Base-by-base conservation (phyloP, 1,140 invertebrate genomes). In the Polyergus mexicanus region DNA sequence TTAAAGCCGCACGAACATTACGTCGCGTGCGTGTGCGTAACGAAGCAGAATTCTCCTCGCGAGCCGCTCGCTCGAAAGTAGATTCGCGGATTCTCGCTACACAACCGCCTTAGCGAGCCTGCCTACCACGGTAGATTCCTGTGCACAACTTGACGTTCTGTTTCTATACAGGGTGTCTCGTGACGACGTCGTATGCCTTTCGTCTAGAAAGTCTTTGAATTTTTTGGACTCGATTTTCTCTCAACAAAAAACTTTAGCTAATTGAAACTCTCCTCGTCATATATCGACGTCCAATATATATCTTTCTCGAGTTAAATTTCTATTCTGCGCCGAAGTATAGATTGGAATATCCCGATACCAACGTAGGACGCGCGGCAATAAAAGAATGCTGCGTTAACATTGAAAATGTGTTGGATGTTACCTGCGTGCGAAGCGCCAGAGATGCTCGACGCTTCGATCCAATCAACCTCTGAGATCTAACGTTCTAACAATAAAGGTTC, bases 1-100 rank as follows among this genome's bases (percentile, higher is more conserved):
- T 89, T 88, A 86, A 89, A 89, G 86, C 86, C 60, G 88, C 88
- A 71, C 88, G 69, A 86, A 68, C 83, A 56, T 88, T 88, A 80
- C 56, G 69, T 88, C 83, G 58, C 65, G 56, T 89, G 83, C 87
- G 68, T 87, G 74, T 74, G 86, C 81, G 74, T 88, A 85, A 88
- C 86, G 74, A 85, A 71, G 81, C 54, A 76, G 69, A 88, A 89
- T 88, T 69, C 86, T 88, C 75, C 44, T 38, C 32, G 6, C 54
- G 54, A 38, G 63, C 76, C 47, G 71, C 41, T 51, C 77, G 65
- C 77, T 89, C 74, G 72, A 88, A 88, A 84, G 86, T 85, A 81
- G 86, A 85, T 87, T 86, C 72, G 63, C 58, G 68, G 54, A 83
- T 83, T 56, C 68, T 83, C 78, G 51, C 38, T 25, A 51, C 32